Evolutionary conservation across 1,140 invertebrate species (phyloP), one percentile per base, ranked within the genome.

Genomic region (Musca vetustissima): DNA sequence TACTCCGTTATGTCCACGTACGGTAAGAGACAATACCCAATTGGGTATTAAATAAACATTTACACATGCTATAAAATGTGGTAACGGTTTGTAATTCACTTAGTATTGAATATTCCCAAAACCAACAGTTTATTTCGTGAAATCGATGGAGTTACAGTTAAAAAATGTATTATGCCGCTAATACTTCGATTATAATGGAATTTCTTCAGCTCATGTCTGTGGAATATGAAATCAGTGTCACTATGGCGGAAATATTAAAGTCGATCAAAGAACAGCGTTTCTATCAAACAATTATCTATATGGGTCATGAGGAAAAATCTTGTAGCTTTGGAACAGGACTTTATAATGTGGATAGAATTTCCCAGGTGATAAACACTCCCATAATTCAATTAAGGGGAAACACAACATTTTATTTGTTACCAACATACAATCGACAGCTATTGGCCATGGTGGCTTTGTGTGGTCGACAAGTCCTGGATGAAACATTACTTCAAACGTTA

Each of bases 341-440:
- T n/a, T 59, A 59, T 9, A 59, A 59, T 59, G n/a, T 28, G 14
- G 55, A 59, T n/a, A 25, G 32, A n/a, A n/a, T 59, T 9, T n/a
- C 28, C 1, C 25, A 59, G 11, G n/a, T n/a, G 25, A n/a, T 59
- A 59, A 59, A 7, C n/a, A 9, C n/a, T n/a, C 55, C 55, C 2
- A 17, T 59, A 17, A 17, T 59, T 8, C 25, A 59, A n/a, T 15
- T 59, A 6, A 32, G 9, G 7, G 55, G 25, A 1, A 59, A 59
- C 17, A 59, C 55, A n/a, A 21, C 55, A 59, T 59, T 28, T 17
- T 28, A 28, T 59, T 59, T 59, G 32, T 59, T 24, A 25, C 13
- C 25, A 17, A 25, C 1, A 8, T 59, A n/a, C 21, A 59, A 59
- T 59, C 55, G 55, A 4, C 2, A 28, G 7, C 17, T n/a, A 4